A percentile compares a stretch with the other conserved stretches of the same genome.
These are phyloP conservation scores for Pollachius pollachius DNA, from an alignment of 2,113 vertebrate species.

Conservation along the genomic window DNA sequence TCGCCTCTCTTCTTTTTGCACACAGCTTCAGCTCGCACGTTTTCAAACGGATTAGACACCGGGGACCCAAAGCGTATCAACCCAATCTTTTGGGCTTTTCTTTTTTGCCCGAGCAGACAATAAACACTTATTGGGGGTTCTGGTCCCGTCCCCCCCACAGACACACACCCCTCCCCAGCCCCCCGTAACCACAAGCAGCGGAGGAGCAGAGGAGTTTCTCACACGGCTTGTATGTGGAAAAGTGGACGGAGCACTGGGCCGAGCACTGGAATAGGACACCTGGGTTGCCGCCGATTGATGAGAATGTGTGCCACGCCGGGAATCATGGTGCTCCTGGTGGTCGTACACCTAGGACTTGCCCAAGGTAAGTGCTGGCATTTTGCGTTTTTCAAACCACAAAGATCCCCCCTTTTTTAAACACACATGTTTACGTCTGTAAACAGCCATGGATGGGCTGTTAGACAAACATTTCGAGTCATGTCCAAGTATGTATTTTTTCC, in stretches of 20 bases:
- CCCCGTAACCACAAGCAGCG: background rate
- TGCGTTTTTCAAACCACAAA: background rate
- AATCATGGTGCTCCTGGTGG: constrained; percentile 79
- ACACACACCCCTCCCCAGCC: constrained; percentile 3
- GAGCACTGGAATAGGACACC: constrained; percentile 80
- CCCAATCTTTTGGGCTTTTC: background rate
- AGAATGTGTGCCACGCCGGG: constrained; percentile 81
- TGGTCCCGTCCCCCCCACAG: constrained; percentile 6
- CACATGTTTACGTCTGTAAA: too few relatives aligned
- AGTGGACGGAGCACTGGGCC: constrained; percentile 73
- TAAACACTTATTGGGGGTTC: background rate
- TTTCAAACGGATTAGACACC: constrained; percentile 20
- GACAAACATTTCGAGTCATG: too few relatives aligned
- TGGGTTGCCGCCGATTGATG: constrained; percentile 66
- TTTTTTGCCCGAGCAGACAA: constrained; percentile 13
- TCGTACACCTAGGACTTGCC: constrained; percentile 75
- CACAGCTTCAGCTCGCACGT: background rate
- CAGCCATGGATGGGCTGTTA: too few relatives aligned
- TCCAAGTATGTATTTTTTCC: too few relatives aligned
- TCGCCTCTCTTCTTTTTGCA: constrained; percentile 17
- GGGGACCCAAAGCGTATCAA: background rate
- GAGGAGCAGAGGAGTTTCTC: constrained; percentile 51
- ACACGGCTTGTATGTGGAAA: constrained; percentile 74
- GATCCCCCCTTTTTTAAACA: too few relatives aligned
- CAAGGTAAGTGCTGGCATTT: constrained; percentile 81